These are phyloP conservation scores for Mus minutoides DNA, from an alignment of 2,797 vertebrate species.

Conservation along the genomic window DNA sequence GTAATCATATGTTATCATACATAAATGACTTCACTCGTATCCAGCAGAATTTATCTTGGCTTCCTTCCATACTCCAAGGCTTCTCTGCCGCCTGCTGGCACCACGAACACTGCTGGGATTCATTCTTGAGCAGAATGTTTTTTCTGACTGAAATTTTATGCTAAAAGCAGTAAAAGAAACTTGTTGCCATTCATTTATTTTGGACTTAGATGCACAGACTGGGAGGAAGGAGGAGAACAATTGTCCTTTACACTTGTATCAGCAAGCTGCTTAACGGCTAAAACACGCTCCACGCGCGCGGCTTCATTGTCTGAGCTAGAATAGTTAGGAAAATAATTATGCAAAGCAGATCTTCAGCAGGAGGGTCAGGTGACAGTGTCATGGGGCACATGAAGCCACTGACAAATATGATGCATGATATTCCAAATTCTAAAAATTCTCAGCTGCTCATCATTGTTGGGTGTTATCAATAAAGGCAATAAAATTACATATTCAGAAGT, in stretches of 20 bases:
- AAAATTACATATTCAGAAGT: slow-evolving; percentile 39
- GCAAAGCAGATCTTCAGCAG: slow-evolving; percentile 45
- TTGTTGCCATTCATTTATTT: slow-evolving; percentile 79
- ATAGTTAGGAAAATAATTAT: slow-evolving; percentile 58
- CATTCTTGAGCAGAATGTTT: slow-evolving; percentile 69
- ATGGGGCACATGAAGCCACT: neutral
- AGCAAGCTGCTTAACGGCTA: slow-evolving; percentile 47
- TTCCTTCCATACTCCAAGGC: slow-evolving; percentile 26
- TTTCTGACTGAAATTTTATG: slow-evolving; percentile 72
- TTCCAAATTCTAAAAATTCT: slow-evolving; percentile 8
- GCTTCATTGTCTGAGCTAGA: slow-evolving; percentile 41
- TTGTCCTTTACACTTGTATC: slow-evolving; percentile 71
- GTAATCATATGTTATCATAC: slow-evolving; percentile 51
- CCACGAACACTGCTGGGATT: slow-evolving; percentile 75
- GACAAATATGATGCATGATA: slow-evolving; percentile 1
- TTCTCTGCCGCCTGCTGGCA: slow-evolving; percentile 61
- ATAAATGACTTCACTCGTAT: slow-evolving; percentile 57
- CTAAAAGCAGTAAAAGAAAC: slow-evolving; percentile 64
- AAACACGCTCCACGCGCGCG: neutral
- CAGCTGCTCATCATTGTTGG: neutral
- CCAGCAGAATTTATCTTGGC: slow-evolving; percentile 54
- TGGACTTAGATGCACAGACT: slow-evolving; percentile 66
- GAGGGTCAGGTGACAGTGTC: neutral
- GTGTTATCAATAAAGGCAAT: slow-evolving; percentile 16
- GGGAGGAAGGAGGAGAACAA: slow-evolving; percentile 48